phyloP scores from a whole-genome alignment of 2,113 vertebrate species.

The Rhynchomys soricoides region DNA sequence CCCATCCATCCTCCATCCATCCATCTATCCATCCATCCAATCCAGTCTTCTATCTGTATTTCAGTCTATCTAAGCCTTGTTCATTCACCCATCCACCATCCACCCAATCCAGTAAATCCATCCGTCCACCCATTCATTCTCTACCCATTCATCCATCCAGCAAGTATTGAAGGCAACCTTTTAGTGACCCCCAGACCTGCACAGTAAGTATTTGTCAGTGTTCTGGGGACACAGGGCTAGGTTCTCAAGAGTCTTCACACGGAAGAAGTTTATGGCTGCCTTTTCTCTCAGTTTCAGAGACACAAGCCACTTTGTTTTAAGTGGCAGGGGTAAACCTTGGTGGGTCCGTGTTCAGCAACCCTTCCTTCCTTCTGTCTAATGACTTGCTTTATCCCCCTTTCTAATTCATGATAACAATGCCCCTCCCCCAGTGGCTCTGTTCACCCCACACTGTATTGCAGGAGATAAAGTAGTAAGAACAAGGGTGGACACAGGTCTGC shows the following conservation, averaged over 20 bases:
- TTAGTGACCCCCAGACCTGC: neutral
- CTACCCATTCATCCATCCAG: neutral
- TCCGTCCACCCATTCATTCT: too few relatives aligned
- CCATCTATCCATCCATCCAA: neutral
- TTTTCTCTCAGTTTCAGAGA: neutral
- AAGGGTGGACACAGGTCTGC: fast-evolving
- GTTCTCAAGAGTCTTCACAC: too few relatives aligned
- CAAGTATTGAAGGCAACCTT: neutral
- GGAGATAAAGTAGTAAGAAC: neutral
- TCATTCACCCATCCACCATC: too few relatives aligned
- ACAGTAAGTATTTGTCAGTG: neutral
- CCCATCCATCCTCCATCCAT: neutral
- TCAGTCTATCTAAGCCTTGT: too few relatives aligned
- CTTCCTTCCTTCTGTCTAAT: neutral
- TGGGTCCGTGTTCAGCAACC: fast-evolving
- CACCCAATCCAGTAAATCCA: neutral
- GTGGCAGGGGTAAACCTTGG: too few relatives aligned
- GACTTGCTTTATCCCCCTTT: too few relatives aligned
- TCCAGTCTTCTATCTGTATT: neutral
- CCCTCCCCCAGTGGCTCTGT: neutral
- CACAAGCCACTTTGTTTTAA: fast-evolving
- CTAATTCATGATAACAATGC: too few relatives aligned
- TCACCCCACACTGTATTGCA: fast-evolving
- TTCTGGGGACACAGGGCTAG: neutral
- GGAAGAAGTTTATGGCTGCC: neutral